Conservation (phyloP, 2,113 vertebrate species). For the Saguinus imperator region DNA sequence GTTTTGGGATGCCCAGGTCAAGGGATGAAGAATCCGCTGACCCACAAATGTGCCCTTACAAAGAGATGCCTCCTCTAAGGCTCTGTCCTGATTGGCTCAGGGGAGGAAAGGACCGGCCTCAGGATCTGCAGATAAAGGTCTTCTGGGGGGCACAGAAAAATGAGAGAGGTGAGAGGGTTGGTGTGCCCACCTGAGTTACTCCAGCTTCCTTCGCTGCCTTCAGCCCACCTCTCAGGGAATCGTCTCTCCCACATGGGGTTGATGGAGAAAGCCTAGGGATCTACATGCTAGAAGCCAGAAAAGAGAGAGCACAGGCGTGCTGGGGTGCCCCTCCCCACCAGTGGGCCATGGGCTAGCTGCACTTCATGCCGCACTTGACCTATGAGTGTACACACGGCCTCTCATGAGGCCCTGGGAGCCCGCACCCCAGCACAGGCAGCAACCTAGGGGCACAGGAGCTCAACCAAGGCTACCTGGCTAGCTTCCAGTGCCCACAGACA, state of each 20-base stretch:
- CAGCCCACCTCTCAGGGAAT: too few species aligned
- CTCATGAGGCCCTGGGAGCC: background rate
- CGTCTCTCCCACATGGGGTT: background rate
- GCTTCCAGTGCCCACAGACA: background rate
- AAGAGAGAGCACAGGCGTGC: background rate
- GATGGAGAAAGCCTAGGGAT: background rate
- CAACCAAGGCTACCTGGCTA: background rate
- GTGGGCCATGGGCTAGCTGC: background rate
- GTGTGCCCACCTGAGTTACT: background rate
- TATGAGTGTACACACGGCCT: background rate
- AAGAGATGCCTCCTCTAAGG: background rate
- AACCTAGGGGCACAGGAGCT: background rate
- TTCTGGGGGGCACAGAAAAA: background rate
- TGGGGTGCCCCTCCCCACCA: background rate
- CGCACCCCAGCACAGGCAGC: background rate
- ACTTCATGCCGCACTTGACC: too few species aligned
- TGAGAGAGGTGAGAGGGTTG: background rate
- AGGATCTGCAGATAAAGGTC: background rate
- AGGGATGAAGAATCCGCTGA: background rate
- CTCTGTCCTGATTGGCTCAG: background rate
- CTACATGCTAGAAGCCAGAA: background rate
- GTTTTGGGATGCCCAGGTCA: background rate
- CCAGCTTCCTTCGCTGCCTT: background rate
- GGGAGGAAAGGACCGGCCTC: background rate
- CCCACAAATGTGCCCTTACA: background rate